Evolutionary conservation across 2,888 invertebrate genomes (phyloP), one percentile per base, ranked within the genome.

Genomic region (Sturmia bella): DNA sequence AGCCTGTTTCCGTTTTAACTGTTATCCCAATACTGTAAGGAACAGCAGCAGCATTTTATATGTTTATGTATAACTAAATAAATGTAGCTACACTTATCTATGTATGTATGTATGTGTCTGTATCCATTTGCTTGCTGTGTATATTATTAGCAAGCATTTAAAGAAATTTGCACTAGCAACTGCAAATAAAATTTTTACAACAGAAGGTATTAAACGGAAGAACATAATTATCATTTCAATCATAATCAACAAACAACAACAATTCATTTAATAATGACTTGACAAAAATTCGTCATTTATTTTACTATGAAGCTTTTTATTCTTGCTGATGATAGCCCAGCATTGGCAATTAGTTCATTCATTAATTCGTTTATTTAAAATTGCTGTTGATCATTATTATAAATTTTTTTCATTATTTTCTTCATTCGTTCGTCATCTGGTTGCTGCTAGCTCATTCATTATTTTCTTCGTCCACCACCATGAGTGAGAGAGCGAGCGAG

Each of bases 1-100:
- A 84, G 84, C 83, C 83, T 82, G 75, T 54, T 66, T 83, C 73
- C 80, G n/a, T 83, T 70, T 57, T 84, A 76, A 52, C 70, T 80
- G 74, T 37, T 57, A 73, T 45, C 80, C 73, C 52, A 74, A 57
- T 77, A 81, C 50, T 6, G 11, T 5, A 64, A 57, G 70, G 50
- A 70, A 61, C 57, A 48, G 41, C 24, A 63, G 17, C 21, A 54
- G 56, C 43, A 64, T 69, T n/a, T 32, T 54, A 32, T 32, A 32
- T 32, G 32, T 32, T 32, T 32, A 32, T 3, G 9, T n/a, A 27
- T 6, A 27, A 27, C 6, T 27, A 27, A 4, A 27, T 27, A 27
- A 27, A 27, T 27, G 6, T n/a, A n/a, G n/a, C 27, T 6, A 27
- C 3, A 27, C 27, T 4, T 24, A 27, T n/a, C n/a, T n/a, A 11